These are phyloP conservation scores for Epinotia demarniana DNA, from an alignment of 2,888 invertebrate species.

Conservation along the genomic window DNA sequence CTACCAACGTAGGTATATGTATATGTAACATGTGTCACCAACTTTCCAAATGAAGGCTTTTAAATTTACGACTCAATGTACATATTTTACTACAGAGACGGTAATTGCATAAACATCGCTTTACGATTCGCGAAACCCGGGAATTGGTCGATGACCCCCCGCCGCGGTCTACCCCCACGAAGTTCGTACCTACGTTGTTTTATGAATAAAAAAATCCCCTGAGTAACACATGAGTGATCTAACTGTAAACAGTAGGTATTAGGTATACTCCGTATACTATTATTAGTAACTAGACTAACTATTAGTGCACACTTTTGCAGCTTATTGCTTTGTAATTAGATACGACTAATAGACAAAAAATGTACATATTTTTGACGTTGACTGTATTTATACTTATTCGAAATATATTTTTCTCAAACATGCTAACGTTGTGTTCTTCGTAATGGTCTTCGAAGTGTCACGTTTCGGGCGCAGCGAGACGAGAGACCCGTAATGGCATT, in stretches of 20 bases:
- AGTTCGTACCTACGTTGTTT: slow-evolving; percentile 30
- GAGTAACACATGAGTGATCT: slow-evolving; percentile 10
- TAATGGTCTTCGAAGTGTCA: too few relatives aligned
- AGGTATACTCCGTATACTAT: too few relatives aligned
- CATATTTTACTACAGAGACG: slow-evolving; percentile 13
- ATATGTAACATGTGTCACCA: neutral
- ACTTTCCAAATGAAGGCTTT: slow-evolving; percentile 28
- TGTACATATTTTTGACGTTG: too few relatives aligned
- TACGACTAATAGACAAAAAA: too few relatives aligned
- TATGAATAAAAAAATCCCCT: slow-evolving; percentile 10
- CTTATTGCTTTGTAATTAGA: too few relatives aligned
- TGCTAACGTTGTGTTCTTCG: too few relatives aligned
- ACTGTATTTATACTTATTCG: too few relatives aligned
- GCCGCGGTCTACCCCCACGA: slow-evolving; percentile 36
- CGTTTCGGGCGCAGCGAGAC: too few relatives aligned
- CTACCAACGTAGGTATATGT: neutral
- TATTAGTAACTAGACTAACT: slow-evolving; percentile 1
- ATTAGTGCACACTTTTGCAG: too few relatives aligned
- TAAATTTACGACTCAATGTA: slow-evolving; percentile 12
- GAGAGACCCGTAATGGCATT: too few relatives aligned
- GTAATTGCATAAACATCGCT: slow-evolving; percentile 29
- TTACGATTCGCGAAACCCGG: slow-evolving; percentile 34
- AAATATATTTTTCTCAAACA: too few relatives aligned
- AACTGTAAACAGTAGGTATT: slow-evolving; percentile 18
- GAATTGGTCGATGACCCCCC: slow-evolving; percentile 34